Base-by-base conservation (phyloP, 2,797 vertebrate genomes). In the Eidolon dupreanum region DNA sequence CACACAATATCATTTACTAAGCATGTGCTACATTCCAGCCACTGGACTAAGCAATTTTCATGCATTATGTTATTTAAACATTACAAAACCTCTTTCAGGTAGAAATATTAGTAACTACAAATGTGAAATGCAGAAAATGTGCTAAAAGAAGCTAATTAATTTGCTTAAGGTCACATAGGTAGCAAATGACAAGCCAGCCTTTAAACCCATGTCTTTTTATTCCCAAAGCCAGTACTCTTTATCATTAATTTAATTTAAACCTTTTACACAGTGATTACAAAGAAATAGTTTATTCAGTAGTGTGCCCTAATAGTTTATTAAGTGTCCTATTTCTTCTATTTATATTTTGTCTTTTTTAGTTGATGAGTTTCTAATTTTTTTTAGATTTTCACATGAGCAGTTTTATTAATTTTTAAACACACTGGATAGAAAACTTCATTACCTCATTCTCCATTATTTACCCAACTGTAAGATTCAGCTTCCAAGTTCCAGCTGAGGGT, bases 401-500 rank as follows among this genome's bases (percentile, higher is more conserved):
- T 16, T 94, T 89, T 88, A 78, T 91, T 94, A 90, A 79, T 19
- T 74, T 75, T 71, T 84, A 51, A 63, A 49, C 28, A 43, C 17
- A 20, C 57, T 92, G 95, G 70, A 90, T 36, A 96, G 84, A 78
- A 90, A 96, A 88, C 59, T 49, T 97, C 22, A 96, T 95, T 93
- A 97, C 88, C 53, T 97, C 95, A 97, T 93, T 97, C 53, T 95
- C 63, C 17, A 88, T 95, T 97, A 94, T 97, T 97, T 97, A 97
- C 93, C 73, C 94, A 96, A 91, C 59, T 65, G 73, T 92, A 96
- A 94, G 41, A 70, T 96, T 96, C 55, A 90, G 55, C 33, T 93
- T 97, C 92, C 91, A 97, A 96, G 81, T 96, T 94, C 59, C 59
- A 96, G 88, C 66, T 66, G 93, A 88, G 89, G 77, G 31, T 92